Percentiles rank a stretch among this genome's conserved stretches.
Evolutionary conservation across 2,797 vertebrate species (phyloP).

Genomic region (Lindbergichthys nudifrons): DNA sequence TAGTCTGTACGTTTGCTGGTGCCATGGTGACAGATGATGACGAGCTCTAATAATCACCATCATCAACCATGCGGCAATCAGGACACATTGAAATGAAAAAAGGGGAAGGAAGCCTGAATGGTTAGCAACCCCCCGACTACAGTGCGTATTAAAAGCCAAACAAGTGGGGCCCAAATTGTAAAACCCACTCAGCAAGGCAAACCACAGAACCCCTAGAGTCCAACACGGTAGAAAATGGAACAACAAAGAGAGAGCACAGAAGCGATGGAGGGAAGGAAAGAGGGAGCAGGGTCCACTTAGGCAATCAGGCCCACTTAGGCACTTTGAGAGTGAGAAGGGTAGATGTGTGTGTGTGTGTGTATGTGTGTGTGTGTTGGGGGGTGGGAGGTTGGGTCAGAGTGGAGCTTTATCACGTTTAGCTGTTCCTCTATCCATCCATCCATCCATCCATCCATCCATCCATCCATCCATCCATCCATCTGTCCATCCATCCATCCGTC

Average conservation of each 20-base stretch:
- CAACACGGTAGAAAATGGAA: slow-evolving; percentile 75
- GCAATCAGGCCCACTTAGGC: slow-evolving; percentile 85
- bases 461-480: too few species aligned
- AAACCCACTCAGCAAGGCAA: slow-evolving; percentile 80
- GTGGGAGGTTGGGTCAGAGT: slow-evolving; percentile 50
- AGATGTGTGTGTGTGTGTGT: slow-evolving; percentile 24
- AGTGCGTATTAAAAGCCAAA: slow-evolving; percentile 77
- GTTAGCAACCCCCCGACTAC: slow-evolving; percentile 58
- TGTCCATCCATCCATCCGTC: background rate
- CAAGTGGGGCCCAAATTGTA: slow-evolving; percentile 77
- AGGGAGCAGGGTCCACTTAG: slow-evolving; percentile 79
- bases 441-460: too few species aligned
- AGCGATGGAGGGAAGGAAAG: slow-evolving; percentile 66
- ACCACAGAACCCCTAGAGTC: slow-evolving; percentile 81
- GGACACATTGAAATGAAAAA: slow-evolving; percentile 56
- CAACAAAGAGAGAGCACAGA: slow-evolving; percentile 70
- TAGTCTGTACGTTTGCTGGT: slow-evolving; percentile 60
- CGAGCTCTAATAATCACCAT: slow-evolving; percentile 76
- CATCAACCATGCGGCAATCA: slow-evolving; percentile 78
- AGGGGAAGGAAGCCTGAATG: slow-evolving; percentile 54
- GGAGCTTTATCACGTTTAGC: slow-evolving; percentile 65
- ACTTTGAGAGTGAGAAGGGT: slow-evolving; percentile 75
- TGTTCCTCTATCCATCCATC: slow-evolving; percentile 63
- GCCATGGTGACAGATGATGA: slow-evolving; percentile 74
- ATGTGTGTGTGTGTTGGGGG: background rate